Evolutionary conservation across 2,113 vertebrate species (phyloP).

Genomic region (Ramphastos sulfuratus): DNA sequence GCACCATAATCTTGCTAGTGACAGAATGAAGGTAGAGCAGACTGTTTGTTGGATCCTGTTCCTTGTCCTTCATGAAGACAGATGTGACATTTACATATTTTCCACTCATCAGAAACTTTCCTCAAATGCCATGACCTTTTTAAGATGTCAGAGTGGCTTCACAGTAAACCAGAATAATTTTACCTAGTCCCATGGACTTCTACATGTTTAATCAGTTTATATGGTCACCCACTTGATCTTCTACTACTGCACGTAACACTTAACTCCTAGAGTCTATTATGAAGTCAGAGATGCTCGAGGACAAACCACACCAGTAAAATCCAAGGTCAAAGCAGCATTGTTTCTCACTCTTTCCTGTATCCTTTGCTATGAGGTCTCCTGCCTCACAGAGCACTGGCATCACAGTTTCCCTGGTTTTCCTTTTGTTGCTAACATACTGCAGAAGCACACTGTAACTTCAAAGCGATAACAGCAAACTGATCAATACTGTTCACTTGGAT

Average conservation of each 20-base stretch:
- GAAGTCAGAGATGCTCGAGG: not conserved
- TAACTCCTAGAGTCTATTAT: not conserved
- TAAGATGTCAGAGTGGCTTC: not conserved
- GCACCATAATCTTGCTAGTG: not conserved
- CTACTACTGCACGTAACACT: not conserved
- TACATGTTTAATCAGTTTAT: not conserved
- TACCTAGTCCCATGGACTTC: not conserved
- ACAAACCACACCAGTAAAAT: not conserved
- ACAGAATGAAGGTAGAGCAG: not conserved
- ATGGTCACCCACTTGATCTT: not conserved
- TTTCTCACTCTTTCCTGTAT: not conserved
- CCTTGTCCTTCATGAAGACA: not conserved
- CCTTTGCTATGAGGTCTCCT: not conserved
- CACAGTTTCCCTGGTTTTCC: not conserved
- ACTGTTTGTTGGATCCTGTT: not conserved
- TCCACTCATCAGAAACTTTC: not conserved
- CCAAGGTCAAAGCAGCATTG: not conserved
- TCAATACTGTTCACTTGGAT: not conserved
- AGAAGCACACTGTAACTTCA: not conserved
- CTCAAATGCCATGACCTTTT: not conserved
- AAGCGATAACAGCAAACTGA: not conserved
- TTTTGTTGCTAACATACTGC: not conserved
- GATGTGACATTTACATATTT: not conserved
- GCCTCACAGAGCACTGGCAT: not conserved
- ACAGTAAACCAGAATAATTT: not conserved